These are phyloP conservation scores for Iphiclides podalirius DNA, from an alignment of 2,888 invertebrate genomes.

Conservation along the genomic window DNA sequence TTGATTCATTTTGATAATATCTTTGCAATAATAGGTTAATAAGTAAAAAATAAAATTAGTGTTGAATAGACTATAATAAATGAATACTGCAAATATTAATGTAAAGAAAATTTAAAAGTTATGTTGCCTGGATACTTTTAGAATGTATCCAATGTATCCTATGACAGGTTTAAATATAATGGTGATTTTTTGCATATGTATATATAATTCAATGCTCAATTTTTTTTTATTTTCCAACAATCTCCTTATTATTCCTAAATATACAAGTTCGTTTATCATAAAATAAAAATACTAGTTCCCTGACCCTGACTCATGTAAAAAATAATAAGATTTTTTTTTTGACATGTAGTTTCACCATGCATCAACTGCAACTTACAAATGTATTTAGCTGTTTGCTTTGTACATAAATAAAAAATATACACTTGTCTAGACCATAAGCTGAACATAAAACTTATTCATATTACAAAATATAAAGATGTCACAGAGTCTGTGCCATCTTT, in stretches of 20 bases:
- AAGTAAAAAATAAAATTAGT: not conserved
- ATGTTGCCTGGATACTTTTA: not conserved
- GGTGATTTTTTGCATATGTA: not conserved
- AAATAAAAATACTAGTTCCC: too few species aligned
- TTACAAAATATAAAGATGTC: too few species aligned
- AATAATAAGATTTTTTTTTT: too few species aligned
- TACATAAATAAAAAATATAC: too few species aligned
- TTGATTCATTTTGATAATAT: not conserved
- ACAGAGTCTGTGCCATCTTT: too few species aligned
- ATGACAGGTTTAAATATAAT: not conserved
- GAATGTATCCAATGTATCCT: not conserved
- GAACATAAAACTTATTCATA: too few species aligned
- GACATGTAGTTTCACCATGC: too few species aligned
- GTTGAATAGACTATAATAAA: not conserved
- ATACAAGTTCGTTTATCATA: too few species aligned
- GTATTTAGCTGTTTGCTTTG: too few species aligned
- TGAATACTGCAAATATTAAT: not conserved
- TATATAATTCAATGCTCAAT: slow-evolving; percentile 18
- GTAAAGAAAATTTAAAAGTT: not conserved
- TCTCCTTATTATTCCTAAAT: not conserved
- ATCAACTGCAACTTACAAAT: too few species aligned
- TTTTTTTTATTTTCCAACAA: slow-evolving; percentile 5
- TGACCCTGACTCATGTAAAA: too few species aligned
- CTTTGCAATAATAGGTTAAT: not conserved
- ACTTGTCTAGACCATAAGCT: too few species aligned